phyloP scores from a whole-genome alignment of 2,113 vertebrate genomes.

The Pollachius pollachius region DNA sequence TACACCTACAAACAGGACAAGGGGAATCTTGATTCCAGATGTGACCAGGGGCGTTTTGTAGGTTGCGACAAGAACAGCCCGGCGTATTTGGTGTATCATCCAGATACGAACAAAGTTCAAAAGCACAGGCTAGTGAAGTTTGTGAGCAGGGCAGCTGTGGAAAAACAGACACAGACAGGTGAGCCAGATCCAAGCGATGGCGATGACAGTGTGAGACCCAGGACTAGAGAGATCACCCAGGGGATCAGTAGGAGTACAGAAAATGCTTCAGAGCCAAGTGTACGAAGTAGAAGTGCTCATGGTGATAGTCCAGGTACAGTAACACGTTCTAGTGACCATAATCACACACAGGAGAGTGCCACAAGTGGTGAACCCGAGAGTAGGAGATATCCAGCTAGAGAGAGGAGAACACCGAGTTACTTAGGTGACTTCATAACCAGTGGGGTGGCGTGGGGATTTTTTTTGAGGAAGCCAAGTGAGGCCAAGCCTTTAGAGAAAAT shows the following conservation, averaged over 20 bases:
- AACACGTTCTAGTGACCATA: background rate
- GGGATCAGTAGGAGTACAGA: background rate
- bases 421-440: slow-evolving; percentile 6
- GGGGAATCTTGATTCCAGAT: slow-evolving; percentile 16
- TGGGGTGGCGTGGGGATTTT: no score
- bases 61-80: no score
- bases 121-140: no score
- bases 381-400: slow-evolving; percentile 8
- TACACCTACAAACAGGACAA: slow-evolving; percentile 21
- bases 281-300: slow-evolving; percentile 3
- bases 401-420: slow-evolving; percentile 14
- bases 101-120: no score
- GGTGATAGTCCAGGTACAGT: slow-evolving; percentile 2
- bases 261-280: slow-evolving; percentile 3
- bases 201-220: background rate
- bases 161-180: no score
- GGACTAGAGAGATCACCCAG: background rate
- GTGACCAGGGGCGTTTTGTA: slow-evolving; percentile 15
- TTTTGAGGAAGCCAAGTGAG: no score
- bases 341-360: slow-evolving; percentile 2
- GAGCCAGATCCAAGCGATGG: background rate
- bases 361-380: background rate
- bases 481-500: no score
- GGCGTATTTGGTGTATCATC: no score
- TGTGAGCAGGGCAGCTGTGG: no score